Percentiles rank a stretch among this genome's conserved stretches.
These are phyloP conservation scores for Leucopsar rothschildi DNA, from an alignment of 2,113 vertebrate genomes.

Conservation along the genomic window DNA sequence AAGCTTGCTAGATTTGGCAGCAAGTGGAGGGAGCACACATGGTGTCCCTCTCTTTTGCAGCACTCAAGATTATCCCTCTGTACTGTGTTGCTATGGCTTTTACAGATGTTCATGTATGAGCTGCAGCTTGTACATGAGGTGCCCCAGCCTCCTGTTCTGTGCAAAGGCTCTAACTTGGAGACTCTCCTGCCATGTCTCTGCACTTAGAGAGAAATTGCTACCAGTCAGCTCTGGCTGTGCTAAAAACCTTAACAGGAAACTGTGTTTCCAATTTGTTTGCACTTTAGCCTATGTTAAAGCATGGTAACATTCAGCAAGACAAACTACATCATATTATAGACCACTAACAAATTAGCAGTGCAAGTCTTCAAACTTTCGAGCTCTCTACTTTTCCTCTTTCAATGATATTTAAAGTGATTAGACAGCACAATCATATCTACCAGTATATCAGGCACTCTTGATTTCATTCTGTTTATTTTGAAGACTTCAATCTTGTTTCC, in stretches of 20 bases:
- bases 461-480: not conserved
- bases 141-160: not conserved
- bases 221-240: not conserved
- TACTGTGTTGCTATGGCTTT: fast-evolving
- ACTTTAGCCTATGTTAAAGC: not conserved
- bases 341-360: not conserved
- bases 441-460: not conserved
- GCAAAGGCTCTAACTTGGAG: not conserved
- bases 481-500: not conserved
- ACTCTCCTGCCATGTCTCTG: not conserved
- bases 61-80: not conserved
- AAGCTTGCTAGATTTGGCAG: not conserved
- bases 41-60: not conserved
- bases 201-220: not conserved
- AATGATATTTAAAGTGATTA: not conserved
- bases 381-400: not conserved
- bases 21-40: not conserved
- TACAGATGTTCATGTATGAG: not conserved
- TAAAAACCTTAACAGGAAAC: not conserved
- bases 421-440: not conserved
- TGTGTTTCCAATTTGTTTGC: not conserved
- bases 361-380: not conserved
- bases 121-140: not conserved
- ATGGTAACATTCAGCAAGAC: not conserved
- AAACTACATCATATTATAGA: not conserved